Evolutionary conservation across 2,113 vertebrate genomes (phyloP).

Genomic region (Elanoides forficatus): DNA sequence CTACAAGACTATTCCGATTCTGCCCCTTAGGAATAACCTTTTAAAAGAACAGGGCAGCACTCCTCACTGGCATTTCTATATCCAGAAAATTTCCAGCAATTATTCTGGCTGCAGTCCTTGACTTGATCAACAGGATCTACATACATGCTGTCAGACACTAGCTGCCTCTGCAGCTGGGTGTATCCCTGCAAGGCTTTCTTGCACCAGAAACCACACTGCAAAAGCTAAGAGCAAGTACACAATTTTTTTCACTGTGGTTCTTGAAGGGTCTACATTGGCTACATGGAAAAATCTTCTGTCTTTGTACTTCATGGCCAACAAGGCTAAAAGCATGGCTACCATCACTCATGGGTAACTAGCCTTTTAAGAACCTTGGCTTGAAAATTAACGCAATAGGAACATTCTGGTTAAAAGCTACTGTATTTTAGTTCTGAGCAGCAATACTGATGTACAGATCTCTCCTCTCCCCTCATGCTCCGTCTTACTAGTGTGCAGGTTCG

Average conservation of each 20-base stretch:
- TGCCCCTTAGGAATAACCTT: neutral
- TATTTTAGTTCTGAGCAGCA: neutral
- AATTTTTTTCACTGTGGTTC: neutral
- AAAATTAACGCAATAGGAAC: neutral
- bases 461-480: rapidly evolving
- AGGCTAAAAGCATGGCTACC: neutral
- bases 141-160: neutral
- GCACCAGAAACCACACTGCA: neutral
- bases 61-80: neutral
- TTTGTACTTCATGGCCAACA: neutral
- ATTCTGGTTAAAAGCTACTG: neutral
- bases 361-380: neutral
- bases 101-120: constrained; percentile 4
- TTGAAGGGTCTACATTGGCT: neutral
- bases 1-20: neutral
- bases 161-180: neutral
- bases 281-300: neutral
- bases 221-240: neutral
- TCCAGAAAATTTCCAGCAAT: constrained; percentile 22
- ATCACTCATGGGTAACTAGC: neutral
- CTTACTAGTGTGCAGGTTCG: neutral
- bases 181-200: neutral
- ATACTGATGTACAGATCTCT: neutral
- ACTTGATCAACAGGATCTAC: constrained; percentile 29
- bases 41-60: neutral